Evolutionary conservation across 2,888 invertebrate genomes (phyloP).

Genomic region (Trisateles emortualis): DNA sequence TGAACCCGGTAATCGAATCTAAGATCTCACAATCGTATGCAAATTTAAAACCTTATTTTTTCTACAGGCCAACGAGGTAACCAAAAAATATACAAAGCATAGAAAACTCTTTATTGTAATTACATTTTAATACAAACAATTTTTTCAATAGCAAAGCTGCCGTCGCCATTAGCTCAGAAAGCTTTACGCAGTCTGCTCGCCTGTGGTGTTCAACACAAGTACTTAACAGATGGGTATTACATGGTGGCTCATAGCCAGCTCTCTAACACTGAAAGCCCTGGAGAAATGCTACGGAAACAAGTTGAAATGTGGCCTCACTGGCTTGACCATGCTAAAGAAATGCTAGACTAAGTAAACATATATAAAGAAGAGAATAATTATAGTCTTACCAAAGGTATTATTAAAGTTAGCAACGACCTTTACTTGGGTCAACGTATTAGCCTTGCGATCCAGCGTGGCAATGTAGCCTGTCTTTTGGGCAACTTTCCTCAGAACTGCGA

Average conservation of each 20-base stretch:
- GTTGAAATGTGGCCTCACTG: constrained; percentile 84
- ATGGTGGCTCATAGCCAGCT: constrained; percentile 87
- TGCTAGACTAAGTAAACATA: constrained; percentile 19
- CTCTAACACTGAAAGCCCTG: constrained; percentile 82
- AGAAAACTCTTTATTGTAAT: too few relatives aligned
- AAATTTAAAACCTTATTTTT: too few relatives aligned
- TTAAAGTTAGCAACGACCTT: too few relatives aligned
- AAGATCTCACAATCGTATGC: too few relatives aligned
- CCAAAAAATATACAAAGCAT: too few relatives aligned
- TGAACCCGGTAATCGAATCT: too few relatives aligned
- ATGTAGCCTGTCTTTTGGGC: too few relatives aligned
- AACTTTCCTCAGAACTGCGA: too few relatives aligned
- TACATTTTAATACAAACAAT: background rate
- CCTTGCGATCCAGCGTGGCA: too few relatives aligned
- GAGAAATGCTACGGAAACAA: constrained; percentile 77
- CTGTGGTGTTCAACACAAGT: constrained; percentile 78
- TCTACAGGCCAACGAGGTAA: too few relatives aligned
- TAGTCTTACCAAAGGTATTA: background rate
- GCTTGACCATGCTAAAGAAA: constrained; percentile 49
- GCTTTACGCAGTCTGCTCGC: constrained; percentile 78
- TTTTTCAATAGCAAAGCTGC: constrained; percentile 66
- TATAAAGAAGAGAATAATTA: background rate
- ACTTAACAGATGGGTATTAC: constrained; percentile 75
- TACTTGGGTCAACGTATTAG: too few relatives aligned
- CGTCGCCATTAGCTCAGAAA: constrained; percentile 71